Evolutionary conservation across 2,888 invertebrate species (phyloP), one percentile per base, ranked within the genome.

Genomic region (Fragum whitleyi): DNA sequence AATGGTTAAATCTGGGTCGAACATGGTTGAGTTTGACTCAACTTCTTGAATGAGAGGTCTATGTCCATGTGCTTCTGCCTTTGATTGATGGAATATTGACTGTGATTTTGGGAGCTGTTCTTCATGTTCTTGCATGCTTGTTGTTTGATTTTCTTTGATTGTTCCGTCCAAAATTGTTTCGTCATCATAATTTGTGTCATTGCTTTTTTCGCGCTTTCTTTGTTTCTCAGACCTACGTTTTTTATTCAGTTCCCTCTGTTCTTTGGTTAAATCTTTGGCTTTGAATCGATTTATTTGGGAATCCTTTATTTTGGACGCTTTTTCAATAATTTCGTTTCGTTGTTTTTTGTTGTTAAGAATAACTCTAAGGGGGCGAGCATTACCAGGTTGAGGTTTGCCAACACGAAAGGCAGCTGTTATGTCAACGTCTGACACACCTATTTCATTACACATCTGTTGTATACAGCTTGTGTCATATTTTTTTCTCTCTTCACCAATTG

Each of bases 291-390:
- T n/a, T 7, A 11, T 53, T 53, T 53, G 19, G 19, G 19, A n/a
- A 11, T 53, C 19, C 21, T 16, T 21, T 53, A 29, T 59, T 29
- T 28, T 28, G 59, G 29, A 59, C 28, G 19, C 16, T 59, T 59
- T 59, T 59, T 16, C 59, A 28, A 14, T 59, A n/a, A n/a, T n/a
- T n/a, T n/a, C n/a, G n/a, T n/a, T n/a, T n/a, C n/a, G n/a, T n/a
- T n/a, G n/a, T 26, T n/a, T 61, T 61, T 61, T 61, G n/a, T 61
- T 61, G 61, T 61, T 61, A 3, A 61, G n/a, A 29, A 59, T 59
- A 16, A 59, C 28, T 26, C 28, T 59, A 14, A 59, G 29, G 5
- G 59, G 59, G 26, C 59, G 26, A 28, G 7, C 26, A 11, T 53
- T 53, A n/a, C 19, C 21, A 11, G 9, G 9, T 11, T 53, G 11